Conservation (phyloP, 2,113 vertebrate genomes). For the Nyctibius bracteatus region DNA sequence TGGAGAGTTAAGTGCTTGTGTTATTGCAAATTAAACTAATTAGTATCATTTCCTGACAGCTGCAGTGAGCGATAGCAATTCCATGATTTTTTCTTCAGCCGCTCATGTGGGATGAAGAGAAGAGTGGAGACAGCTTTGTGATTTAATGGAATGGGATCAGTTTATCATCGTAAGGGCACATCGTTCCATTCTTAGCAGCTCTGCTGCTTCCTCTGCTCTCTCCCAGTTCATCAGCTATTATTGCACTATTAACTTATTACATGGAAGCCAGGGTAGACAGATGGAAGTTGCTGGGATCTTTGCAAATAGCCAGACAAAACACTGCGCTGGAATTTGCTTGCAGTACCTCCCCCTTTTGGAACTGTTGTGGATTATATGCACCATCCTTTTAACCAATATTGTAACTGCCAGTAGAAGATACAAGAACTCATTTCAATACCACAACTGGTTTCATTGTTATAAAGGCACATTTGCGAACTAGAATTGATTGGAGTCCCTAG, state of each 20-base stretch:
- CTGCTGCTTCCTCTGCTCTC: neutral
- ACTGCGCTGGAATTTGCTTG: slow-evolving; percentile 1
- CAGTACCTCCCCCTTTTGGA: slow-evolving; percentile 30
- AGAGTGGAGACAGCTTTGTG: slow-evolving; percentile 67
- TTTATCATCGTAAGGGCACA: slow-evolving; percentile 69
- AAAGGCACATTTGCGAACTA: slow-evolving; percentile 31
- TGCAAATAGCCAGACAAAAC: slow-evolving; percentile 48
- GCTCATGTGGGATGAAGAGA: slow-evolving; percentile 57
- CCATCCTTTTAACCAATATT: slow-evolving; percentile 50
- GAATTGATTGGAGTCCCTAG: slow-evolving; percentile 8
- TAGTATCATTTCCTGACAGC: slow-evolving; percentile 81
- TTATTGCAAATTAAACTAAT: slow-evolving; percentile 86
- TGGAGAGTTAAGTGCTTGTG: slow-evolving; percentile 80
- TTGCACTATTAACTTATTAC: slow-evolving; percentile 59
- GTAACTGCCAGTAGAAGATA: slow-evolving; percentile 56
- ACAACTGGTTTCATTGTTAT: slow-evolving; percentile 48
- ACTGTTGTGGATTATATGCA: neutral
- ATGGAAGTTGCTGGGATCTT: slow-evolving; percentile 52
- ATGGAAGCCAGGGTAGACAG: neutral
- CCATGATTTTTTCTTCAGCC: slow-evolving; percentile 69
- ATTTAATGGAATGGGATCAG: slow-evolving; percentile 71
- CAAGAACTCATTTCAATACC: slow-evolving; percentile 51
- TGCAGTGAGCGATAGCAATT: slow-evolving; percentile 76
- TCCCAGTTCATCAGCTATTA: slow-evolving; percentile 46
- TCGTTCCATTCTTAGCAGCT: slow-evolving; percentile 36